These are phyloP conservation scores for Bibio marci DNA, from an alignment of 2,888 invertebrate genomes.

Conservation along the genomic window DNA sequence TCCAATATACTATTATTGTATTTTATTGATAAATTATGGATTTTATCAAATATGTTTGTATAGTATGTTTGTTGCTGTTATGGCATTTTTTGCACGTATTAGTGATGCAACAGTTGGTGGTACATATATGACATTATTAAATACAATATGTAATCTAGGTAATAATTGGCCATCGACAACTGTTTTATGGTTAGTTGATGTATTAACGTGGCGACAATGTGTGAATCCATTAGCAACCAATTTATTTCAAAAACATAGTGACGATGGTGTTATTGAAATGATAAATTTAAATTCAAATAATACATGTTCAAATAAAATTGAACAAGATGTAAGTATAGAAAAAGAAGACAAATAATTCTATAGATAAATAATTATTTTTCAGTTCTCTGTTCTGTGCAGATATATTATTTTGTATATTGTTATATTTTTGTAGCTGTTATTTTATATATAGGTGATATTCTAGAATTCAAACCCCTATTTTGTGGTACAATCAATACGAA, in stretches of 20 bases:
- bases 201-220: slow-evolving; percentile 66
- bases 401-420: no score
- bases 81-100: slow-evolving; percentile 95
- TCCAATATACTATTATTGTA: slow-evolving; percentile 57
- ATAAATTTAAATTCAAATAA: slow-evolving; percentile 26
- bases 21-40: slow-evolving; percentile 64
- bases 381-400: no score
- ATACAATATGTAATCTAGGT: slow-evolving; percentile 92
- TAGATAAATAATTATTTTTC: background rate
- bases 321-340: slow-evolving; percentile 47
- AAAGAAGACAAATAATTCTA: background rate
- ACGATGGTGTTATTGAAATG: slow-evolving; percentile 20
- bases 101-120: slow-evolving; percentile 95
- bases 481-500: no score
- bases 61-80: slow-evolving; percentile 92
- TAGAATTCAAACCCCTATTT: no score
- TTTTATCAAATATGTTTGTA: slow-evolving; percentile 89
- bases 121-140: slow-evolving; percentile 97
- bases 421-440: background rate
- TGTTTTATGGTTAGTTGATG: slow-evolving; percentile 74
- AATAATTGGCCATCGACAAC: slow-evolving; percentile 93
- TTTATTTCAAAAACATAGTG: background rate
- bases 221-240: slow-evolving; percentile 13
- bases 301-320: slow-evolving; percentile 41
- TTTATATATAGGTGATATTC: background rate